These are phyloP conservation scores for Ascidia mentula DNA, from an alignment of 23 tunicate genomes.

Conservation along the genomic window DNA sequence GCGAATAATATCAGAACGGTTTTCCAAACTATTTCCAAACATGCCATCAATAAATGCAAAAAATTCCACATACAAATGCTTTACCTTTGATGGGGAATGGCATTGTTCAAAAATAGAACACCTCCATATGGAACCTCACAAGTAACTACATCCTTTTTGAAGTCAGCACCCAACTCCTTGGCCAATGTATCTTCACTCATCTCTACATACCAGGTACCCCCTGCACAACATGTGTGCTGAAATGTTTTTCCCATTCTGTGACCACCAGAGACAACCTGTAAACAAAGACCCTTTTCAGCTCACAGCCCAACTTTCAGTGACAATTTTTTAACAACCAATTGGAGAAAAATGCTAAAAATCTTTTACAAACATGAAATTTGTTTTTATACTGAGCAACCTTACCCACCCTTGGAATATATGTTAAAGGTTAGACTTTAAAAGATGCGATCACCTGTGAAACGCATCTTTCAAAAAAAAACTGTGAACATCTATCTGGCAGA, in stretches of 20 bases:
- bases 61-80: background rate
- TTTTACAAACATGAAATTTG: background rate
- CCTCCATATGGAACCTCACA: slow-evolving; percentile 95
- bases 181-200: slow-evolving; percentile 60
- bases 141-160: slow-evolving; percentile 63
- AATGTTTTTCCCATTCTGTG: slow-evolving; percentile 76
- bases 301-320: too few relatives aligned
- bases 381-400: too few relatives aligned
- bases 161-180: slow-evolving; percentile 68
- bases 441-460: too few relatives aligned
- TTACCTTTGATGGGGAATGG: slow-evolving; percentile 86
- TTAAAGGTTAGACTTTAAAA: too few relatives aligned
- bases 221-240: slow-evolving; percentile 86
- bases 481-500: too few relatives aligned
- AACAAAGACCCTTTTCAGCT: too few relatives aligned
- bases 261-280: slow-evolving; percentile 71
- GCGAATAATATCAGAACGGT: slow-evolving; percentile 65
- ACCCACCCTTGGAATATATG: too few relatives aligned
- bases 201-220: slow-evolving; percentile 95
- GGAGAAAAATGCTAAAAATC: background rate
- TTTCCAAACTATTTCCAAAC: slow-evolving; percentile 80
- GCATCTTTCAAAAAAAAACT: too few relatives aligned
- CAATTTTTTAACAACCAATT: background rate
- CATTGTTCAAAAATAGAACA: slow-evolving; percentile 82
- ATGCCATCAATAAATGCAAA: too few relatives aligned